These are phyloP conservation scores for Stichodactyla mertensii DNA, from an alignment of 64 coral and sea anemone species.

Conservation along the genomic window DNA sequence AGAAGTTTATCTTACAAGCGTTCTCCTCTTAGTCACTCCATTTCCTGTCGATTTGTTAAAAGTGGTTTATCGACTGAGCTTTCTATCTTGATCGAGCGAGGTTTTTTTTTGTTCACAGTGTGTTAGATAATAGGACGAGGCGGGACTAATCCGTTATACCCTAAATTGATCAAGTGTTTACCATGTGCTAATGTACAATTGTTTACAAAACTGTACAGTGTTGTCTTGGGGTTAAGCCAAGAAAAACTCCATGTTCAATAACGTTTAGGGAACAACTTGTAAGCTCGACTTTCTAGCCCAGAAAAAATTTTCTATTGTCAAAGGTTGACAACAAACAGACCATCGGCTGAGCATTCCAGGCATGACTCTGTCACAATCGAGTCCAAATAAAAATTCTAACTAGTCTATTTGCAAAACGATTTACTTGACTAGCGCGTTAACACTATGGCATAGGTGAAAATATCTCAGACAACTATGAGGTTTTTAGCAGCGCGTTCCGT, in stretches of 20 bases:
- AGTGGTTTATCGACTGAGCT: neutral
- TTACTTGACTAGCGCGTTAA: neutral
- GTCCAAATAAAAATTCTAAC: neutral
- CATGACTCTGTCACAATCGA: neutral
- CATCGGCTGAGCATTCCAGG: neutral
- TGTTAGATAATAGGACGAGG: neutral
- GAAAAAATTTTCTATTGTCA: neutral
- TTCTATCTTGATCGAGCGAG: neutral
- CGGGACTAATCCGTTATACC: neutral
- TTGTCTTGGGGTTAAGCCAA: neutral
- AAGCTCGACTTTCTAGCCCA: neutral
- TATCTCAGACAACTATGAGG: neutral
- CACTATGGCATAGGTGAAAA: neutral
- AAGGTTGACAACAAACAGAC: slow-evolving; percentile 4
- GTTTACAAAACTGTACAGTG: neutral
- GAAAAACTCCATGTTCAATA: neutral
- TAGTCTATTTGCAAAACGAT: neutral
- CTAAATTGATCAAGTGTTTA: slow-evolving; percentile 15
- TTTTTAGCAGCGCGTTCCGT: neutral
- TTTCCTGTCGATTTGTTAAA: neutral
- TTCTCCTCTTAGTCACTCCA: too few species aligned
- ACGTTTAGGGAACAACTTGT: neutral
- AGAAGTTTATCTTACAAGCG: too few species aligned
- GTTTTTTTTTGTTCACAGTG: neutral
- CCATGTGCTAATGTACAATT: slow-evolving; percentile 2